Conservation (phyloP, 2,888 invertebrate species). For the Polydrusus tereticollis region DNA sequence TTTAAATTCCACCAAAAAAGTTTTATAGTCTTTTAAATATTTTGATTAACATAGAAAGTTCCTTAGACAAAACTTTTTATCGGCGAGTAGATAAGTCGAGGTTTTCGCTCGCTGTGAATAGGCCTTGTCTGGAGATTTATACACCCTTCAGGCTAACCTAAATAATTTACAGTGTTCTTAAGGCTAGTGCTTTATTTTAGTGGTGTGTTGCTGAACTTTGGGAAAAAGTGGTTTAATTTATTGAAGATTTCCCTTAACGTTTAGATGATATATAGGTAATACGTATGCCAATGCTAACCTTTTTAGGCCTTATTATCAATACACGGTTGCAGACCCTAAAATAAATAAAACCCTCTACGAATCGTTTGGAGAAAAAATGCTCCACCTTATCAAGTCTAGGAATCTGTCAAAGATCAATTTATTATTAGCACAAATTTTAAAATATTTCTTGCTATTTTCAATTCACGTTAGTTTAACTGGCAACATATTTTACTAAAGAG, state of each 20-base stretch:
- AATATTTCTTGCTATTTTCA: neutral
- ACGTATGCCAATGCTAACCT: too few species aligned
- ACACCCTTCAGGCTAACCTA: slow-evolving; percentile 46
- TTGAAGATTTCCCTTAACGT: too few species aligned
- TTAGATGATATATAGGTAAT: too few species aligned
- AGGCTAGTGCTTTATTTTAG: slow-evolving; percentile 32
- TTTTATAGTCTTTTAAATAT: slow-evolving; percentile 42
- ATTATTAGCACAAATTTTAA: neutral
- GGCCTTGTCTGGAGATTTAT: slow-evolving; percentile 47
- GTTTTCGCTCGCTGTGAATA: slow-evolving; percentile 45
- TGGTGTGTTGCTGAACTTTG: too few species aligned
- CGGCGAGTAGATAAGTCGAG: slow-evolving; percentile 45
- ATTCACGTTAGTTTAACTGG: neutral
- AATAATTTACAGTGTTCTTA: slow-evolving; percentile 44
- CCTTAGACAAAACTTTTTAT: slow-evolving; percentile 48
- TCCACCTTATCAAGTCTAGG: too few species aligned
- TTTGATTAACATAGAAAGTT: slow-evolving; percentile 48
- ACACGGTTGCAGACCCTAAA: too few species aligned
- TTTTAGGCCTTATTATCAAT: too few species aligned
- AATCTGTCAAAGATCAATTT: too few species aligned
- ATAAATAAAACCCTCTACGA: too few species aligned
- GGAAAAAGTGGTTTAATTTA: too few species aligned
- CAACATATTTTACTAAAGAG: neutral
- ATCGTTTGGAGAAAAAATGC: too few species aligned
- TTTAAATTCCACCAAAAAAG: neutral